Evolutionary conservation across 2,113 vertebrate genomes (phyloP).

Genomic region (Pterocles orientalis): DNA sequence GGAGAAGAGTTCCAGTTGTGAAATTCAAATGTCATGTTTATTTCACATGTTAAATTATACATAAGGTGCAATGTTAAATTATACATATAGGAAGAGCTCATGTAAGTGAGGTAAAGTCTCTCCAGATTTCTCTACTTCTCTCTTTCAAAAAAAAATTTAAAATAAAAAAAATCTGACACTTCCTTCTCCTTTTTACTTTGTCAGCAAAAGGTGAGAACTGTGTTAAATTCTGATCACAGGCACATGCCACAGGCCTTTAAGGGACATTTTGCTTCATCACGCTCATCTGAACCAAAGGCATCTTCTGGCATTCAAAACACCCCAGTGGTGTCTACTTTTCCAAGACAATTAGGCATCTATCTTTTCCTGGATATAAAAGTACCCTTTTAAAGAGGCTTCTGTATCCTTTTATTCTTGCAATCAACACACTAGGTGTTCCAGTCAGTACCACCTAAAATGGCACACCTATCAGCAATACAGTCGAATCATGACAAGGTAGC

Average conservation of each 20-base stretch:
- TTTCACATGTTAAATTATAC: slow-evolving; percentile 65
- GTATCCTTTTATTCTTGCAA: background rate
- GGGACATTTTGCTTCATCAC: background rate
- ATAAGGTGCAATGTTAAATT: slow-evolving; percentile 66
- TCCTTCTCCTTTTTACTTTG: background rate
- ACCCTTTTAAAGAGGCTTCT: background rate
- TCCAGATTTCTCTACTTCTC: slow-evolving; percentile 21
- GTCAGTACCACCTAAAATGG: background rate
- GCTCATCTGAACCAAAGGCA: background rate
- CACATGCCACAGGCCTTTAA: background rate
- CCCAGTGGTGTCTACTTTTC: background rate
- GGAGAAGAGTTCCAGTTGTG: slow-evolving; percentile 48
- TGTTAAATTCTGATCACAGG: background rate
- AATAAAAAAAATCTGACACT: background rate
- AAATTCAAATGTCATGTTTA: slow-evolving; percentile 65
- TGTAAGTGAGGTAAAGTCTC: slow-evolving; percentile 42
- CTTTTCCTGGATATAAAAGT: background rate
- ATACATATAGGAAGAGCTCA: slow-evolving; percentile 59
- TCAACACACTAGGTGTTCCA: background rate
- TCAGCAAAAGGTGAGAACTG: slow-evolving; percentile 4
- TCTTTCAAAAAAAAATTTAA: background rate
- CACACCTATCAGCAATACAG: background rate
- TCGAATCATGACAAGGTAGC: background rate
- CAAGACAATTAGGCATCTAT: background rate
- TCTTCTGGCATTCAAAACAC: background rate